Evolutionary conservation across 2,797 vertebrate genomes (phyloP).

Genomic region (Catostomus latipinnis): DNA sequence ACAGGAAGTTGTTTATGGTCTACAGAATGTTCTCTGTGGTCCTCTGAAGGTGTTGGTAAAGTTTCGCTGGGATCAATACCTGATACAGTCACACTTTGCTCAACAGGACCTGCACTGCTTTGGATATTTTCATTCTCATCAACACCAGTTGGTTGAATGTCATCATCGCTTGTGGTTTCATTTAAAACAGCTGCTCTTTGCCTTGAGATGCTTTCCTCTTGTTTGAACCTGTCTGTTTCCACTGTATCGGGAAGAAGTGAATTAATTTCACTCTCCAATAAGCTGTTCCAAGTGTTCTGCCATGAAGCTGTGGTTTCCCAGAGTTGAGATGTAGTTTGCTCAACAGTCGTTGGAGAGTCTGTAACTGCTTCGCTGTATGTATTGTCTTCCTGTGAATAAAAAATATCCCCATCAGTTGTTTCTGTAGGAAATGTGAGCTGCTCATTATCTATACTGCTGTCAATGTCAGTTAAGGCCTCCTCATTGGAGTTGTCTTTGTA

Average conservation of each 20-base stretch:
- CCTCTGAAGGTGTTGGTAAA: background rate
- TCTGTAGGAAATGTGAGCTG: conserved; percentile 23
- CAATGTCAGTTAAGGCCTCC: conserved; percentile 4
- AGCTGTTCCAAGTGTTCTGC: conserved; percentile 34
- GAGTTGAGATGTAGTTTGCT: conserved; percentile 56
- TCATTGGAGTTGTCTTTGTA: conserved; percentile 40
- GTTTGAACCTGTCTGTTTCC: conserved; percentile 51
- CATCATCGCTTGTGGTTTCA: conserved; percentile 46
- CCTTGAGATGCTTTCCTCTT: conserved; percentile 18
- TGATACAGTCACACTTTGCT: conserved; percentile 45
- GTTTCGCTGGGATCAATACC: conserved; percentile 26
- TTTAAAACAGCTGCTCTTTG: conserved; percentile 41
- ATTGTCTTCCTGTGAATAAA: conserved; percentile 65
- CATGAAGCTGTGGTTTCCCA: conserved; percentile 54
- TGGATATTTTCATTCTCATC: conserved; percentile 31
- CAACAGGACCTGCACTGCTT: conserved; percentile 9
- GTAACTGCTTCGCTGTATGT: conserved; percentile 57
- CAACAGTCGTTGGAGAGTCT: conserved; percentile 52
- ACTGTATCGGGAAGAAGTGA: conserved; percentile 44
- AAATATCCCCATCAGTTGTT: conserved; percentile 51
- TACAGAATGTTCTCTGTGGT: conserved; percentile 20
- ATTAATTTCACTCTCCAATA: conserved; percentile 51
- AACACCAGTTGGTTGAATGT: background rate
- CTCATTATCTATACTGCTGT: conserved; percentile 31
- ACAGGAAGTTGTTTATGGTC: background rate